Evolutionary conservation across 2,797 vertebrate species (phyloP), one percentile per base, ranked within the genome.

Genomic region (Microctenopoma steveboyesi): DNA sequence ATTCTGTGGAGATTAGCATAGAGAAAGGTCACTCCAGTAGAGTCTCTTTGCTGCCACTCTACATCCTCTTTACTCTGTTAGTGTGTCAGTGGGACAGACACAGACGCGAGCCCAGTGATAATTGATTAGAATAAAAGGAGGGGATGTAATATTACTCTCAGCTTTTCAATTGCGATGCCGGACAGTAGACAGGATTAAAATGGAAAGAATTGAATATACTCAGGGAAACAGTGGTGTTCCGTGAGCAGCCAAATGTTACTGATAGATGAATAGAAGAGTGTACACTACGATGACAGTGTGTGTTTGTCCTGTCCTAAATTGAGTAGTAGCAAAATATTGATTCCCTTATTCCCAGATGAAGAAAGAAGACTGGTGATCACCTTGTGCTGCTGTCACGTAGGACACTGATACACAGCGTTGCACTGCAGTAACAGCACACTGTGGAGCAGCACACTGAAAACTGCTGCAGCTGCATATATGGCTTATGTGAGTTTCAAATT

Each of bases 71-170:
- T 79, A 79, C 65, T 81, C 54, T 87, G 85, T 91, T 74, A 90
- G 74, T 91, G 88, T 91, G 91, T 91, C 88, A 92, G 85, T 92
- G 87, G 89, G 87, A 74, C 90, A 88, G 64, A 16, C 2, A 73
- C 57, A 66, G 25, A 57, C 46, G 63, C 50, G 57, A 76, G 67
- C 22, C 11, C 7, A 51, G 61, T 27, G 63, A 60, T 43, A 30
- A 83, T 66, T 82, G 81, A 84, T 78, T 81, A 65, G 56, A 62
- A 69, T 59, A 61, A 68, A 80, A 62, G 77, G 52, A 52, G 22
- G 37, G 46, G 40, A 72, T 73, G 6, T 30, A 49, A 49, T 30
- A 55, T 52, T 16, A 42, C 60, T 53, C 18, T 16, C 5, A 25
- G 22, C 5, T 72, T 8, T 61, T 46, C 15, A 39, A 53, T 57